A percentile compares a stretch with the other conserved stretches of the same genome.
These are phyloP conservation scores for Stichodactyla mertensii DNA, from an alignment of 64 coral and sea anemone genomes.

Conservation along the genomic window DNA sequence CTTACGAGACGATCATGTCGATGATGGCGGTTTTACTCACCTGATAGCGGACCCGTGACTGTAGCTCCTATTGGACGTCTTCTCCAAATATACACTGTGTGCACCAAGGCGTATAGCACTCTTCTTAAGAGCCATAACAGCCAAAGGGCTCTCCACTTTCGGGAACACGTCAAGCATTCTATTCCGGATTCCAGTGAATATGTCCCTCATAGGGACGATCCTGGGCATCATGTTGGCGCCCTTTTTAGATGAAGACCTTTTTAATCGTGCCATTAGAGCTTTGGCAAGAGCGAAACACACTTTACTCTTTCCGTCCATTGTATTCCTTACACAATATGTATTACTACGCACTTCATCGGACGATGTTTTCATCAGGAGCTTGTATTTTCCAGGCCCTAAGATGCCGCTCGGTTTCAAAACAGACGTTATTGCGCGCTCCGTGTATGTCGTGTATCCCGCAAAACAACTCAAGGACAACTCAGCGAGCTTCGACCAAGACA, in stretches of 20 bases:
- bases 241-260: background rate
- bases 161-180: background rate
- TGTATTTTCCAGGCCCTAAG: slow-evolving; percentile 10
- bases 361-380: background rate
- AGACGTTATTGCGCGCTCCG: slow-evolving; percentile 7
- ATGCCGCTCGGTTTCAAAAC: slow-evolving; percentile 23
- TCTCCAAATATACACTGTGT: slow-evolving; percentile 34
- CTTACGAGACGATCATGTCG: no score
- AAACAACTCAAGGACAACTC: slow-evolving; percentile 32
- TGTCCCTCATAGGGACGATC: background rate
- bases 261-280: background rate
- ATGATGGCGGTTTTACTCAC: background rate
- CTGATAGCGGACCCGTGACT: no score
- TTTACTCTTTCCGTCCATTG: background rate
- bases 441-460: background rate
- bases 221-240: background rate
- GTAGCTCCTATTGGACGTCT: background rate
- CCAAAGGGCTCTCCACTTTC: background rate
- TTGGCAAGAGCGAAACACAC: slow-evolving; percentile 28
- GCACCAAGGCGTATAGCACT: slow-evolving; percentile 30
- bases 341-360: background rate
- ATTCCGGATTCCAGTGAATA: background rate
- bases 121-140: slow-evolving; percentile 25
- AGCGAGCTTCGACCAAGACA: slow-evolving; percentile 40
- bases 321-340: background rate